Percentiles rank a stretch among this genome's conserved stretches.
phyloP scores from a whole-genome alignment of 2,888 invertebrate species.

The Pseudolycoriella hygida region DNA sequence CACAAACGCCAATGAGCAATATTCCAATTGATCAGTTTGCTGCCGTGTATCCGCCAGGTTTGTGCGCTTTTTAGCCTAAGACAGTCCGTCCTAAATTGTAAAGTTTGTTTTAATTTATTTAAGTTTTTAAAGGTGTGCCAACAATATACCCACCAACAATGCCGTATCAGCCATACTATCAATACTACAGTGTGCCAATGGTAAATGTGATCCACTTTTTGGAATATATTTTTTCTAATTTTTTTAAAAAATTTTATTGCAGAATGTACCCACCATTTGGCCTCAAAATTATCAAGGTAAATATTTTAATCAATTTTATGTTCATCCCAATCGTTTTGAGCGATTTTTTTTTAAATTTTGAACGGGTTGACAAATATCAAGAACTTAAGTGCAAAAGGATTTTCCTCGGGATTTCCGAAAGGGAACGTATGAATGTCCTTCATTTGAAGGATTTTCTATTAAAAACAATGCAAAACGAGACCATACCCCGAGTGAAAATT shows the following conservation, averaged over 20 bases:
- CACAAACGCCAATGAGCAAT: conserved; percentile 30
- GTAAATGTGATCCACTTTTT: too few relatives aligned
- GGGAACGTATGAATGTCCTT: neutral
- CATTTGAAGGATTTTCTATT: too few relatives aligned
- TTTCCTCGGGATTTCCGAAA: too few relatives aligned
- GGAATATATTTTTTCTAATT: neutral
- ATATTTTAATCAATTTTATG: neutral
- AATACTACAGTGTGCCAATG: conserved; percentile 33
- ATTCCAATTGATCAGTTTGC: conserved; percentile 32
- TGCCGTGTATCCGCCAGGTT: conserved; percentile 30
- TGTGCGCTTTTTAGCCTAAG: conserved; percentile 4
- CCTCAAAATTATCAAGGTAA: conserved; percentile 32
- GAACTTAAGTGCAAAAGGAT: too few relatives aligned
- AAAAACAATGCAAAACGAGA: too few relatives aligned
- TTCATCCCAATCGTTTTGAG: too few relatives aligned
- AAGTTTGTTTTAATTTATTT: conserved; percentile 14
- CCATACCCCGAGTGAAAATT: too few relatives aligned
- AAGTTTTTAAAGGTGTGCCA: conserved; percentile 28
- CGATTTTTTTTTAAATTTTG: too few relatives aligned
- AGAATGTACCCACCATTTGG: conserved; percentile 33
- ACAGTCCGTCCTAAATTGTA: conserved; percentile 5
- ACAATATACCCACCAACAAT: conserved; percentile 32
- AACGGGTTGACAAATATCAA: too few relatives aligned
- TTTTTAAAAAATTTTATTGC: conserved; percentile 2
- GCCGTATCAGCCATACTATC: conserved; percentile 32